These are phyloP conservation scores for Aegotheles bennettii DNA, from an alignment of 2,113 vertebrate genomes.

Conservation along the genomic window DNA sequence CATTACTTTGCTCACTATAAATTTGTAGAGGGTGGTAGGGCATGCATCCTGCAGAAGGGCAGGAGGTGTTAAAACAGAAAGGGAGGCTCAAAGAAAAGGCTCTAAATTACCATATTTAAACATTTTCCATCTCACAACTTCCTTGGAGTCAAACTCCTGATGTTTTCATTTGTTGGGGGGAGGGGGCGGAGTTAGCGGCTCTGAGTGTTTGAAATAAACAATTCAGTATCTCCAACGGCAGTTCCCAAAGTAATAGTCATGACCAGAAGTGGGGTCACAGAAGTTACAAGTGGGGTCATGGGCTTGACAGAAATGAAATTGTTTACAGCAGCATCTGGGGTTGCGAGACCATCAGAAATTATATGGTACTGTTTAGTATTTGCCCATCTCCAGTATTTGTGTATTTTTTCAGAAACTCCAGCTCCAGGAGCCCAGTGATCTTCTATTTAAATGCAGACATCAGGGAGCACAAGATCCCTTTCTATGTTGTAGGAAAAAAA, in stretches of 20 bases:
- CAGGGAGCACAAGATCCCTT: background rate
- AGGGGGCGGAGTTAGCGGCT: background rate
- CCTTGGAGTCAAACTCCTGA: background rate
- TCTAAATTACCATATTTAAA: background rate
- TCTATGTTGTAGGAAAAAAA: background rate
- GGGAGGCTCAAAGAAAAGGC: background rate
- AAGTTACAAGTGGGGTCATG: slow-evolving; percentile 2
- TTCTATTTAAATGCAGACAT: background rate
- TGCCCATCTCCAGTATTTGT: background rate
- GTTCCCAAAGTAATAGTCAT: background rate
- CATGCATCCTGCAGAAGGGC: background rate
- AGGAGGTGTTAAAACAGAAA: background rate
- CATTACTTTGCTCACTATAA: background rate
- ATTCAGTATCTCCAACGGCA: background rate
- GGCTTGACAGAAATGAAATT: background rate
- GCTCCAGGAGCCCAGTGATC: background rate
- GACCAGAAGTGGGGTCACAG: background rate
- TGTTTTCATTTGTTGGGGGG: background rate
- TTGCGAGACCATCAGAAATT: background rate
- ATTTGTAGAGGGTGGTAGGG: background rate
- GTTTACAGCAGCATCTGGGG: background rate
- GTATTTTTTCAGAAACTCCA: background rate
- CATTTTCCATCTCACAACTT: background rate
- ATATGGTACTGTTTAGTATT: background rate
- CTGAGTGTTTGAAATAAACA: background rate